Base-by-base conservation (phyloP, 2,113 vertebrate species). In the Tragelaphus strepsiceros region DNA sequence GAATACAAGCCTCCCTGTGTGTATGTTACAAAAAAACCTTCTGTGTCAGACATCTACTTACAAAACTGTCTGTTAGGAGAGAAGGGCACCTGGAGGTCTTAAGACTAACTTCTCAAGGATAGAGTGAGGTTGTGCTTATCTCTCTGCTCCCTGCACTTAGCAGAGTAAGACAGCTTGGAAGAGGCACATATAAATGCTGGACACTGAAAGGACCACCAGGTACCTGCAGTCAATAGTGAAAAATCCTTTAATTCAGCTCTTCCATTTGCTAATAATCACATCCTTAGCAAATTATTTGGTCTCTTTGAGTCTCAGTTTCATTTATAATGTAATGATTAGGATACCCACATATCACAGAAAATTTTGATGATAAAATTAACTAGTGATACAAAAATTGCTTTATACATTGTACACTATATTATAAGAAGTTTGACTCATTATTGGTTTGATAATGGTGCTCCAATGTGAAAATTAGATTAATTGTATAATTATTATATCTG, bases 1-100 rank as follows among this genome's bases (percentile, higher is more conserved):
- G 9, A 30, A 14, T 4, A n/a, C 1, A 16, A 11, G 39, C 30
- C 30, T 53, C 21, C 16, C 0, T 0, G 0, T 30, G 39, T 46
- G 19, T 53, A 28, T 15, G 32, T 43, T 26, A 53, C 21, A 32
- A 80, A 91, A 81, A 83, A 22, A 22, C 7, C 9, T 16, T 67
- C 30, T 53, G n/a, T 49, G 26, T 19, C 58, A 56, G 46, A 16
- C 17, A 51, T 82, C 46, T 74, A 53, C 94, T 77, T n/a, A 58
- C 6, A 89, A 62, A 88, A 85, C 14, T 19, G 10, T 15, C 19
- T 89, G 26, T n/a, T 89, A 77, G 46, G 53, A 86, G 13, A 96
- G n/a, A 86, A 91, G 61, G 56, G 53, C 21, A 49, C 17, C 35
- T 56, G 28, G 5, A 56, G 62, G 6, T 16, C 43, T 78, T 49